Evolutionary conservation across 2,797 vertebrate species (phyloP).

Genomic region (Urocyon cinereoargenteus): DNA sequence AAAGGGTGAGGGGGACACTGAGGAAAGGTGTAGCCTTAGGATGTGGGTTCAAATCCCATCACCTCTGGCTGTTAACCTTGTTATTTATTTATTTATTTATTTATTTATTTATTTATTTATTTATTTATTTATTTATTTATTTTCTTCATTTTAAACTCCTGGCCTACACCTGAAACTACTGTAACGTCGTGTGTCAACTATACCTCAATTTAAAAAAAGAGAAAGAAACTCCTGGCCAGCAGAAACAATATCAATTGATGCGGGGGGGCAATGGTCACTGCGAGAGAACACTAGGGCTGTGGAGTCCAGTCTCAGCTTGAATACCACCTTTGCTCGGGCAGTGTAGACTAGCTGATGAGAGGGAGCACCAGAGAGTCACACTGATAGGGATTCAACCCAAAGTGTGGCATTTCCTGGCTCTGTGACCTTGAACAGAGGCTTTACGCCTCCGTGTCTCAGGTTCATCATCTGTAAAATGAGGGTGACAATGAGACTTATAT

Average conservation of each 20-base stretch:
- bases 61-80: neutral
- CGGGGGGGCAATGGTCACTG: neutral
- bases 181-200: neutral
- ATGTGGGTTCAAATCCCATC: conserved; percentile 14
- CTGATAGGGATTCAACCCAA: neutral
- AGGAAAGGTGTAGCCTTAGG: neutral
- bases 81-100: neutral
- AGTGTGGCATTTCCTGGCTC: neutral
- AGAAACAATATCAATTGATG: neutral
- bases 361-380: neutral
- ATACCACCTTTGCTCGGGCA: neutral
- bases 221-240: neutral
- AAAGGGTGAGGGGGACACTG: neutral
- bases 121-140: no score
- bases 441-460: neutral
- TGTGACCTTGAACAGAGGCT: neutral
- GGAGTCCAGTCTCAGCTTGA: neutral
- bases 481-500: neutral
- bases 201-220: neutral
- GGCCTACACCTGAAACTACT: neutral
- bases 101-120: no score
- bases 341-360: neutral
- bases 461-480: conserved; percentile 21
- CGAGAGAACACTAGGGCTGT: neutral
- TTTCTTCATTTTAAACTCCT: neutral